These are phyloP conservation scores for Hesperia comma DNA, from an alignment of 2,888 invertebrate genomes.

Conservation along the genomic window DNA sequence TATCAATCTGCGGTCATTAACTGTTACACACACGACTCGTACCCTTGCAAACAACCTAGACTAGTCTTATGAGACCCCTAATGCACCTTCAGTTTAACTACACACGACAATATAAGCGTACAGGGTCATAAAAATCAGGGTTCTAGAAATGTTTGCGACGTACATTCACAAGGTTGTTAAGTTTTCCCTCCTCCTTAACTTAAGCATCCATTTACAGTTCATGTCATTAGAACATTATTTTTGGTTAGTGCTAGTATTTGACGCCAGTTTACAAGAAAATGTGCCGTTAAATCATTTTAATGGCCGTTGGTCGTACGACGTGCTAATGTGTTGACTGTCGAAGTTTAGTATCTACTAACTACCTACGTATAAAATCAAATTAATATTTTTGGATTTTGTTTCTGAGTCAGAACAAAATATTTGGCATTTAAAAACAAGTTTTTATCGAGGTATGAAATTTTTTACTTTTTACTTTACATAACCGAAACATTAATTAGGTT, in stretches of 20 bases:
- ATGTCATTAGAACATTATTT: slow-evolving; percentile 46
- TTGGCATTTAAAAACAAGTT: too few relatives aligned
- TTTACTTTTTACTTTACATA: too few relatives aligned
- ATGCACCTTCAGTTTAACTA: slow-evolving; percentile 25
- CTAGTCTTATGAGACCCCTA: slow-evolving; percentile 48
- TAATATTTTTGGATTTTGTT: background rate
- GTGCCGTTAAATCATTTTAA: slow-evolving; percentile 48
- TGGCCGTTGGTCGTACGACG: slow-evolving; percentile 35
- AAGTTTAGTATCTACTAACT: slow-evolving; percentile 24
- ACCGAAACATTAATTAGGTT: too few relatives aligned
- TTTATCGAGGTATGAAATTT: too few relatives aligned
- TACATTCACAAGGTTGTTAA: slow-evolving; percentile 8
- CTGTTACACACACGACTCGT: slow-evolving; percentile 49
- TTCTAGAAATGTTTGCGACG: slow-evolving; percentile 6
- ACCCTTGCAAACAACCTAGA: slow-evolving; percentile 49
- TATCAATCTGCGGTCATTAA: slow-evolving; percentile 70
- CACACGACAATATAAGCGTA: slow-evolving; percentile 1
- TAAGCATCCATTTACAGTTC: slow-evolving; percentile 31
- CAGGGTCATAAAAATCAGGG: background rate
- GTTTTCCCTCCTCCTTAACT: background rate
- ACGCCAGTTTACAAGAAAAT: slow-evolving; percentile 44
- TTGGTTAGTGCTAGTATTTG: slow-evolving; percentile 44
- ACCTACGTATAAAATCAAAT: slow-evolving; percentile 26
- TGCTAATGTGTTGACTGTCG: slow-evolving; percentile 42
- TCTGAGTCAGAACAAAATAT: background rate